These are phyloP conservation scores for Papilio helenus DNA, from an alignment of 1,140 invertebrate genomes.

Conservation along the genomic window DNA sequence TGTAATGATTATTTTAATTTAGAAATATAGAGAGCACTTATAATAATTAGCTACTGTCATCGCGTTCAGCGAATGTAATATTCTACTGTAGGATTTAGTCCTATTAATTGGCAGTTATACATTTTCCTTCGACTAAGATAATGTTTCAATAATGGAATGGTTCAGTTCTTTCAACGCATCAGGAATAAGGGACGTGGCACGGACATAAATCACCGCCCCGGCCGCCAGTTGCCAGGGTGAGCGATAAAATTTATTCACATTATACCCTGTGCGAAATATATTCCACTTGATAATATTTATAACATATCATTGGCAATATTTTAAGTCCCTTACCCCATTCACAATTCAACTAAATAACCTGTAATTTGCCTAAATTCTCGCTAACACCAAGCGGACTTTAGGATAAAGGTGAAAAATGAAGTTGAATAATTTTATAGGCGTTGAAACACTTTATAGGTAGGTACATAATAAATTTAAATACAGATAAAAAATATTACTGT, in stretches of 20 bases:
- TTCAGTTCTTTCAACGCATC: slow-evolving; percentile 76
- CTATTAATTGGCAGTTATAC: slow-evolving; percentile 75
- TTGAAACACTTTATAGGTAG: slow-evolving; percentile 62
- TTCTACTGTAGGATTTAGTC: slow-evolving; percentile 40
- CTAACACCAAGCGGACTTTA: slow-evolving; percentile 48
- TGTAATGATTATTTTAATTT: slow-evolving; percentile 43
- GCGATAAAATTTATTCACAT: slow-evolving; percentile 69
- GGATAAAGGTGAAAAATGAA: slow-evolving; percentile 55
- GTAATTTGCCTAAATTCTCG: slow-evolving; percentile 66
- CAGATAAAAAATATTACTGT: slow-evolving; percentile 60
- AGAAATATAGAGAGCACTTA: slow-evolving; percentile 38
- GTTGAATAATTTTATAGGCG: slow-evolving; percentile 53
- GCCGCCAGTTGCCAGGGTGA: slow-evolving; percentile 46
- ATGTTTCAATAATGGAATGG: slow-evolving; percentile 70
- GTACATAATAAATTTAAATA: slow-evolving; percentile 52
- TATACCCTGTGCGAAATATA: slow-evolving; percentile 79
- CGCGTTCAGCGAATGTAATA: slow-evolving; percentile 24
- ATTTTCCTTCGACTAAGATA: slow-evolving; percentile 63
- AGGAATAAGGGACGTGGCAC: slow-evolving; percentile 80
- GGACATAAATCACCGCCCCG: slow-evolving; percentile 57
- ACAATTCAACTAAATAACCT: slow-evolving; percentile 71
- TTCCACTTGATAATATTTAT: slow-evolving; percentile 71
- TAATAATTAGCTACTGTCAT: slow-evolving; percentile 13
- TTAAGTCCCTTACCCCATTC: slow-evolving; percentile 76
- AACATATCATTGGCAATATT: slow-evolving; percentile 74